Conservation (phyloP, 2,797 vertebrate species). For the Cyclura pinguis region DNA sequence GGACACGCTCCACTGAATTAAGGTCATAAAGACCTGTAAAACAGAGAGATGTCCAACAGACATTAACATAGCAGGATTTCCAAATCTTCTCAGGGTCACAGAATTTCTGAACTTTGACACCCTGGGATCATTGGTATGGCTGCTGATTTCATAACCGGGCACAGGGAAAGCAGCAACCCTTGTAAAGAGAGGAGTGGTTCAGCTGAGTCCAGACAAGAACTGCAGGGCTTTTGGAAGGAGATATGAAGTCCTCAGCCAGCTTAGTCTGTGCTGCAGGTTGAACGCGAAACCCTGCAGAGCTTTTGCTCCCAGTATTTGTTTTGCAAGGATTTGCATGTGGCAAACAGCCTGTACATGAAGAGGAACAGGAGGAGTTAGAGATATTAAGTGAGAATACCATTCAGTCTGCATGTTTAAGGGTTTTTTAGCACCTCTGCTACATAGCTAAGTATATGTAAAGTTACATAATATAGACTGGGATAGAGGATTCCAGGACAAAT, state of each 20-base stretch:
- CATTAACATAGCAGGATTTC: neutral
- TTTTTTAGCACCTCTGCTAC: too few species aligned
- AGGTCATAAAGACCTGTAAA: neutral
- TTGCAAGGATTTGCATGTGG: too few species aligned
- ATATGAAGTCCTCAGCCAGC: neutral
- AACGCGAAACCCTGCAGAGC: fast-evolving
- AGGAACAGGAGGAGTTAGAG: too few species aligned
- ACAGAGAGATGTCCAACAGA: neutral
- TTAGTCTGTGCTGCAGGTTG: neutral
- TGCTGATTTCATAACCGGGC: neutral
- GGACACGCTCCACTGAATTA: neutral
- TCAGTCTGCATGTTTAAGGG: too few species aligned
- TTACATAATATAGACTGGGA: too few species aligned
- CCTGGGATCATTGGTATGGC: too few species aligned
- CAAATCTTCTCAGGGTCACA: neutral
- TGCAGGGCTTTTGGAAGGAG: neutral
- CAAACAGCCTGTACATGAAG: too few species aligned
- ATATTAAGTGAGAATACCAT: too few species aligned
- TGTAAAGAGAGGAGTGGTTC: neutral
- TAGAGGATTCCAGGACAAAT: too few species aligned
- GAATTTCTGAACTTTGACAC: neutral
- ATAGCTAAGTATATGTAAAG: too few species aligned
- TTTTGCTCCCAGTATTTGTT: neutral
- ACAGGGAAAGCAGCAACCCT: neutral
- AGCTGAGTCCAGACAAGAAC: neutral